phyloP scores from a whole-genome alignment of 2,797 vertebrate species.

The Trichosurus vulpecula region DNA sequence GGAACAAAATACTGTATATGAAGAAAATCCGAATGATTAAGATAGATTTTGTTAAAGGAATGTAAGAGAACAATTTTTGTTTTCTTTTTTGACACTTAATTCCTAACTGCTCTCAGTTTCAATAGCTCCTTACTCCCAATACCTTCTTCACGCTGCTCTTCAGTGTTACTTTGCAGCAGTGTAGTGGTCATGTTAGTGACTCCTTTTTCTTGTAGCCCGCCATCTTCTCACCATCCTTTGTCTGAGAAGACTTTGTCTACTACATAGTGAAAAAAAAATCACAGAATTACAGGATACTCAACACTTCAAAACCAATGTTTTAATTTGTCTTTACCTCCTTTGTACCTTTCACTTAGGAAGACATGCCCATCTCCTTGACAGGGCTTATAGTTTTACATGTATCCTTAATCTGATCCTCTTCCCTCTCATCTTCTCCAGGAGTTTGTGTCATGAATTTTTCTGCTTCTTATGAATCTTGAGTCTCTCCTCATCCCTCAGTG shows the following conservation, averaged over 20 bases:
- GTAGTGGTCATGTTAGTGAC: background rate
- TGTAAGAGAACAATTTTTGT: background rate
- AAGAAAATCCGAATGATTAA: background rate
- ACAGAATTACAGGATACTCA: background rate
- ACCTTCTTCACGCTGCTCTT: background rate
- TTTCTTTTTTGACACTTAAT: background rate
- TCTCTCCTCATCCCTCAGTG: background rate
- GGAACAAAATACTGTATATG: background rate
- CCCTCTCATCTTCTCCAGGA: background rate
- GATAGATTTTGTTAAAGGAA: background rate
- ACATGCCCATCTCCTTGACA: background rate
- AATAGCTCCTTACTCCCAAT: background rate
- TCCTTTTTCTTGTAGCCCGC: background rate
- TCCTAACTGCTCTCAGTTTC: background rate
- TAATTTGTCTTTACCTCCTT: background rate
- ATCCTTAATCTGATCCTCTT: background rate
- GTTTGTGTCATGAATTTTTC: background rate
- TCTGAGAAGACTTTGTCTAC: background rate
- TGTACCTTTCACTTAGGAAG: background rate
- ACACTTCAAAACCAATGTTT: background rate
- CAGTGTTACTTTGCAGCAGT: background rate
- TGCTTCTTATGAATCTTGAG: background rate
- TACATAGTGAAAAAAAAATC: background rate
- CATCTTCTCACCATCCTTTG: background rate
- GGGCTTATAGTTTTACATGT: background rate